Percentiles rank a stretch among this genome's conserved stretches.
Conservation (phyloP, 2,113 vertebrate species). For the Micronycteris hirsuta region DNA sequence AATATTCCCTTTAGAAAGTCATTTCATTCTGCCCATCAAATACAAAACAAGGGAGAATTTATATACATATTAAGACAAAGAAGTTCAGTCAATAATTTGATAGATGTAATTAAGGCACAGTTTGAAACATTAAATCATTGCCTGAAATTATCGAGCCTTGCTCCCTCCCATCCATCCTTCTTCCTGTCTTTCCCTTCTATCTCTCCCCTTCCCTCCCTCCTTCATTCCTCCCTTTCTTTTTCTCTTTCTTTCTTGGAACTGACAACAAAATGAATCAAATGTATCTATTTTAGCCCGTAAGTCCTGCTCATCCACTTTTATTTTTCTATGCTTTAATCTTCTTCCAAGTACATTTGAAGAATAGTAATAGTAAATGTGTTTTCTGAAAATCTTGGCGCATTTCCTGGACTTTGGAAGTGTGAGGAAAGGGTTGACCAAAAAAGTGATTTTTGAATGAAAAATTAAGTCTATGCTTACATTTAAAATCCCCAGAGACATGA, state of each 20-base stretch:
- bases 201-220: too few relatives aligned
- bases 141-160: not conserved
- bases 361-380: constrained; percentile 23
- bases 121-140: constrained; percentile 18
- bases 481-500: constrained; percentile 48
- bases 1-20: not conserved
- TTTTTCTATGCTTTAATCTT: constrained; percentile 55
- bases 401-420: constrained; percentile 38
- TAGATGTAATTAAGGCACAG: not conserved
- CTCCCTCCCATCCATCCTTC: not conserved
- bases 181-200: too few relatives aligned
- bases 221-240: not conserved
- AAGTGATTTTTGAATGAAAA: constrained; percentile 56
- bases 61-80: not conserved
- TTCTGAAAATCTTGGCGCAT: constrained; percentile 58
- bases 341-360: constrained; percentile 57
- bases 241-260: constrained; percentile 13
- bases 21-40: not conserved
- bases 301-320: constrained; percentile 51
- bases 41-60: not conserved
- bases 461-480: constrained; percentile 7
- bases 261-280: not conserved
- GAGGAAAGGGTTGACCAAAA: constrained; percentile 27
- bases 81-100: constrained; percentile 4
- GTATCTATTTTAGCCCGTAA: constrained; percentile 1